These are phyloP conservation scores for Epizoanthus scotinus DNA, from an alignment of 92 coral and sea anemone species.

Conservation along the genomic window DNA sequence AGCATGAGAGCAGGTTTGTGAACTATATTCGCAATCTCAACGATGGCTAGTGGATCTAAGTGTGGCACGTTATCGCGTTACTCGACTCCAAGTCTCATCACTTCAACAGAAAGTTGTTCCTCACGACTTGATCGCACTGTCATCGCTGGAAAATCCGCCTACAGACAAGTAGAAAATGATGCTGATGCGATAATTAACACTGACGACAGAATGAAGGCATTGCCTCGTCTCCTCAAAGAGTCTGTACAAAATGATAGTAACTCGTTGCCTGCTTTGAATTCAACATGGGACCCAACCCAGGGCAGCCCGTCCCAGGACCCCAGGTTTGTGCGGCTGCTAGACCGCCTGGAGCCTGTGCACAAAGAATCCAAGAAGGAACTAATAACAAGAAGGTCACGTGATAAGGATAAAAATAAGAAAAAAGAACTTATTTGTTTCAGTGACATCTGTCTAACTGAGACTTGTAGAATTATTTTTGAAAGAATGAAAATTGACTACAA, in stretches of 20 bases:
- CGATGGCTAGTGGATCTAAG: not conserved
- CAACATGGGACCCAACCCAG: not conserved
- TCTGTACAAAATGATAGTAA: not conserved
- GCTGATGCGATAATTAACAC: not conserved
- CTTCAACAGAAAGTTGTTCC: not conserved
- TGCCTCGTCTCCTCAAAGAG: too few relatives aligned
- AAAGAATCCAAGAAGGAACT: not conserved
- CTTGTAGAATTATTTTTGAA: constrained; percentile 13
- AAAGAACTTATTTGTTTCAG: not conserved
- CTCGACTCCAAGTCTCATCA: not conserved
- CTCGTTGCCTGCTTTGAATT: not conserved
- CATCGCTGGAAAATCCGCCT: not conserved
- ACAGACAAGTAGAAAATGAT: not conserved
- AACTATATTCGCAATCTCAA: not conserved
- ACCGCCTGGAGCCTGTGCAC: constrained; percentile 5
- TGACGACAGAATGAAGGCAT: not conserved
- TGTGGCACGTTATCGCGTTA: not conserved
- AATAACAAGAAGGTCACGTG: not conserved
- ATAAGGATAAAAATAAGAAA: not conserved
- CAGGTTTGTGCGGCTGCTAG: constrained; percentile 18
- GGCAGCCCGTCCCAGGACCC: constrained; percentile 16
- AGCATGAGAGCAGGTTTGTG: too few relatives aligned
- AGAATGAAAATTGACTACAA: constrained; percentile 17
- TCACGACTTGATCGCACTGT: not conserved
- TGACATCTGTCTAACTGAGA: constrained; percentile 5